Percentiles rank a stretch among this genome's conserved stretches.
Evolutionary conservation across 92 coral and sea anemone species (phyloP).

Genomic region (Virgularia gustaviana): DNA sequence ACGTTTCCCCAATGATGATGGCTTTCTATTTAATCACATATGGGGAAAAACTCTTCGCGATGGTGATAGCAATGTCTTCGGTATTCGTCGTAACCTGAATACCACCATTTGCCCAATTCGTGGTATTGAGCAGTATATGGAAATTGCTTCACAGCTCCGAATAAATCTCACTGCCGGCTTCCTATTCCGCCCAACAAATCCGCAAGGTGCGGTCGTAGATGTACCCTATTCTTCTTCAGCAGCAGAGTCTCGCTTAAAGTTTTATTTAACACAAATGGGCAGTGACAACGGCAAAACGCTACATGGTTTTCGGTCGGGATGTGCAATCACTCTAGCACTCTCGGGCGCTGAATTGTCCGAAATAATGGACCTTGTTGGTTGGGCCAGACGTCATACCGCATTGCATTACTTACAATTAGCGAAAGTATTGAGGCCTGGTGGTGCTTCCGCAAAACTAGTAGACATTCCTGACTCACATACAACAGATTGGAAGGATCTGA

Average conservation of each 20-base stretch:
- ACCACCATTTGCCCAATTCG: constrained; percentile 42
- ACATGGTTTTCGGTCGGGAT: constrained; percentile 43
- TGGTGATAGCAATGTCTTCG: constrained; percentile 47
- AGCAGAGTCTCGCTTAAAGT: constrained; percentile 39
- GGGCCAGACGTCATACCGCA: constrained; percentile 39
- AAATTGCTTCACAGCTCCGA: constrained; percentile 11
- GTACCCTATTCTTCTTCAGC: constrained; percentile 25
- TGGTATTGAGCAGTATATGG: constrained; percentile 46
- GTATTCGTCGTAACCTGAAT: constrained; percentile 41
- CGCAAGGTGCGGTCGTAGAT: constrained; percentile 29
- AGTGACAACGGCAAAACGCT: constrained; percentile 37
- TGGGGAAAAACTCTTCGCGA: constrained; percentile 60
- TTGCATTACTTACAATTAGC: constrained; percentile 37
- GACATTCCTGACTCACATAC: constrained; percentile 1
- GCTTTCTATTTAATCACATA: constrained; percentile 47
- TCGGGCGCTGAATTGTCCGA: constrained; percentile 29
- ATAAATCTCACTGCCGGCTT: constrained; percentile 31
- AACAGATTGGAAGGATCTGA: constrained; percentile 26
- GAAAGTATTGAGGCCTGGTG: constrained; percentile 31
- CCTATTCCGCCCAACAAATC: constrained; percentile 48
- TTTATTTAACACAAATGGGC: constrained; percentile 35
- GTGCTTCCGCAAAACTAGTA: constrained; percentile 37
- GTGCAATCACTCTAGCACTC: constrained; percentile 39
- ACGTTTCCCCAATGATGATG: constrained; percentile 50
- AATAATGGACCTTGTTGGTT: constrained; percentile 42